These are phyloP conservation scores for Ctena decussata DNA, from an alignment of 2,888 invertebrate species.

Conservation along the genomic window DNA sequence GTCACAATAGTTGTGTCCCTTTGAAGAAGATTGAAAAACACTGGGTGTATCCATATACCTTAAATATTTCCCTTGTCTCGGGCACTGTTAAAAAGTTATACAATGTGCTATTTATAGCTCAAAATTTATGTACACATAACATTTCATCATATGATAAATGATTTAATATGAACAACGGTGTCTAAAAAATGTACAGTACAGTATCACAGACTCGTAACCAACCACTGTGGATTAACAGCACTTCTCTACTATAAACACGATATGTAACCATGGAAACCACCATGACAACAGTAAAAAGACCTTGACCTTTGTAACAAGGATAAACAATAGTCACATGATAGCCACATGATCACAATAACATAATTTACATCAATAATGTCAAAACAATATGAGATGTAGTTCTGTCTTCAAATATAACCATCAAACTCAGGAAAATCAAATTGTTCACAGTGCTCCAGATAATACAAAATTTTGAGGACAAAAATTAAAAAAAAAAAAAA, in stretches of 20 bases:
- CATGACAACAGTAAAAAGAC: slow-evolving; percentile 7
- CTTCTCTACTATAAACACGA: slow-evolving; percentile 8
- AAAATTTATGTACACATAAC: background rate
- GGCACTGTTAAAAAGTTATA: too few relatives aligned
- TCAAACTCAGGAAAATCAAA: background rate
- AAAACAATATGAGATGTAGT: slow-evolving; percentile 6
- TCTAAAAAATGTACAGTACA: slow-evolving; percentile 6
- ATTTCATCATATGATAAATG: background rate
- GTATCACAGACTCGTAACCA: slow-evolving; percentile 2
- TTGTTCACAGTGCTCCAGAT: background rate
- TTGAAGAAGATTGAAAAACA: too few relatives aligned
- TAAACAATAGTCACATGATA: slow-evolving; percentile 8
- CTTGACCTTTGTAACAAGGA: slow-evolving; percentile 10
- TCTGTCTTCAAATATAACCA: background rate
- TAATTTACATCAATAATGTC: slow-evolving; percentile 4
- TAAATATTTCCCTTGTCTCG: too few relatives aligned
- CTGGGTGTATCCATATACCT: too few relatives aligned
- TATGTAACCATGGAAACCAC: slow-evolving; percentile 16
- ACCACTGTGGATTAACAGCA: slow-evolving; percentile 9
- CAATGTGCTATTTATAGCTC: too few relatives aligned
- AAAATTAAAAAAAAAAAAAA: too few relatives aligned
- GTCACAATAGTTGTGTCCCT: too few relatives aligned
- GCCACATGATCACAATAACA: slow-evolving; percentile 15
- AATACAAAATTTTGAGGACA: too few relatives aligned
- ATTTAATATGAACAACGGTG: background rate